Conservation (phyloP, 2,113 vertebrate species). For the Amazona vittata region DNA sequence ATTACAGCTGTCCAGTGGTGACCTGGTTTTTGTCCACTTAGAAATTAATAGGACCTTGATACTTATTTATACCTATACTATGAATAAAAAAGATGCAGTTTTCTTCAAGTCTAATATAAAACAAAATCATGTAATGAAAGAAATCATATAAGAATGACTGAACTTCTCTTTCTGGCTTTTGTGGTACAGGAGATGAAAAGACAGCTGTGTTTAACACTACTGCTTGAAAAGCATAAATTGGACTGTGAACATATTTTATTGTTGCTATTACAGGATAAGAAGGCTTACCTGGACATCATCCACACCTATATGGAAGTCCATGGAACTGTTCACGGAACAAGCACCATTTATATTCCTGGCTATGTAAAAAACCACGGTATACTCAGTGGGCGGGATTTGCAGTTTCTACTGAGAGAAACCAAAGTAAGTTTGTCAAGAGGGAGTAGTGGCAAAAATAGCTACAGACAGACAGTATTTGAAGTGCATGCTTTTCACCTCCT, state of each 20-base stretch:
- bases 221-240: background rate
- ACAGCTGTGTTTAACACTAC: background rate
- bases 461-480: background rate
- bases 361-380: slow-evolving; percentile 98
- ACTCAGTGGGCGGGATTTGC: slow-evolving; percentile 93
- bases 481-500: background rate
- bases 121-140: background rate
- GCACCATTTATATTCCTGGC: slow-evolving; percentile 89
- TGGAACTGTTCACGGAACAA: slow-evolving; percentile 92
- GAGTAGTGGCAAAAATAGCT: background rate
- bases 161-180: background rate
- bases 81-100: background rate
- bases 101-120: background rate
- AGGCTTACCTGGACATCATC: slow-evolving; percentile 92
- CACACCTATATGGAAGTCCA: slow-evolving; percentile 96
- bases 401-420: slow-evolving; percentile 94
- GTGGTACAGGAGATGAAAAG: background rate
- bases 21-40: background rate
- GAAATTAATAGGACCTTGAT: background rate
- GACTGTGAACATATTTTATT: background rate
- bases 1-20: background rate
- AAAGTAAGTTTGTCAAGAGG: slow-evolving; percentile 73
- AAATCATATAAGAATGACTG: background rate
- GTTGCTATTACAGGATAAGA: slow-evolving; percentile 85
- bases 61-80: background rate